Evolutionary conservation across 2,797 vertebrate species (phyloP).

Genomic region (Cyprinella venusta): DNA sequence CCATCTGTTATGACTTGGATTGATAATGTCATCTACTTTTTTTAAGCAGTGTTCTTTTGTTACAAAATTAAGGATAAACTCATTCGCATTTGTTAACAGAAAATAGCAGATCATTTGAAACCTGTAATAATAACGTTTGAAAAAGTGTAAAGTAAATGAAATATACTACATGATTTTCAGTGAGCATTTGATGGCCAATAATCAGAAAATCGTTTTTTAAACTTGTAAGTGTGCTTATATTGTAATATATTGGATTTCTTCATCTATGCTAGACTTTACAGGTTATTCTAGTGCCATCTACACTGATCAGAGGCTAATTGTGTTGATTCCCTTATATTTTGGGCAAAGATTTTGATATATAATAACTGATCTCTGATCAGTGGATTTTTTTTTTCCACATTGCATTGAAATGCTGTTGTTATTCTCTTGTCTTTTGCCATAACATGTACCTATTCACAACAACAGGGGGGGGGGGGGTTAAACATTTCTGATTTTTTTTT

Average conservation of each 20-base stretch:
- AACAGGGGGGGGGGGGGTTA: slow-evolving; percentile 58
- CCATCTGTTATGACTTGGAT: slow-evolving; percentile 25
- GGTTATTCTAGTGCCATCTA: slow-evolving; percentile 26
- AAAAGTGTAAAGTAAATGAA: slow-evolving; percentile 24
- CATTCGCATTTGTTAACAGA: slow-evolving; percentile 9
- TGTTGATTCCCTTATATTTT: slow-evolving; percentile 22
- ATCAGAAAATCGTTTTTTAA: slow-evolving; percentile 42
- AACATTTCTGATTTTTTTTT: slow-evolving; percentile 64
- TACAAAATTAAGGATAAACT: slow-evolving; percentile 19
- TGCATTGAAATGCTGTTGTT: slow-evolving; percentile 65
- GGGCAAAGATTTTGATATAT: slow-evolving; percentile 8
- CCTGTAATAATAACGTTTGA: slow-evolving; percentile 18
- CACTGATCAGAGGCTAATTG: slow-evolving; percentile 31
- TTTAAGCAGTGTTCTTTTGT: slow-evolving; percentile 29
- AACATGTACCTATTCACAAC: slow-evolving; percentile 66
- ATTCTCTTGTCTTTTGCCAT: slow-evolving; percentile 64
- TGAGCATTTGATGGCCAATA: slow-evolving; percentile 9
- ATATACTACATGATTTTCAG: slow-evolving; percentile 40
- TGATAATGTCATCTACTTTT: slow-evolving; percentile 30
- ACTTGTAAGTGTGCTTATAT: slow-evolving; percentile 37
- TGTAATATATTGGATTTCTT: slow-evolving; percentile 41
- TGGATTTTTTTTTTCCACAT: slow-evolving; percentile 26
- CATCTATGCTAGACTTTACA: slow-evolving; percentile 40
- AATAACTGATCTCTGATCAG: slow-evolving; percentile 25
- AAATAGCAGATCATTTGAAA: slow-evolving; percentile 2